Conservation (phyloP, 2,888 invertebrate genomes). For the Dioctria rufipes region DNA sequence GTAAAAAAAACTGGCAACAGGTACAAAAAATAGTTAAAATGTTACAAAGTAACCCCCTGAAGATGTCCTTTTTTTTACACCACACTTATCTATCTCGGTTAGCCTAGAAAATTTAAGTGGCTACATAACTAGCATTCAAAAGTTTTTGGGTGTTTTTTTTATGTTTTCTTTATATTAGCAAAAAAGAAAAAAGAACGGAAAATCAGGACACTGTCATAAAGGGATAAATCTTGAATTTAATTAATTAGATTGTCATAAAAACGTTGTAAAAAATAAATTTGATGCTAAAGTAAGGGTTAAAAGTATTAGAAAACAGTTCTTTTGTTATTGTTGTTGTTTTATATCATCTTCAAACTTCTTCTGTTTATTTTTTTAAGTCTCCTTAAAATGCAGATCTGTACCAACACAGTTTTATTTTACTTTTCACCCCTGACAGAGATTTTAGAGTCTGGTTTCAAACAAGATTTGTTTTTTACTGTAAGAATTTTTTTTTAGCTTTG, state of each 20-base stretch:
- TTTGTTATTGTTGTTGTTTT: not conserved
- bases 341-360: not conserved
- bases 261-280: not conserved
- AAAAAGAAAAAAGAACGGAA: not conserved
- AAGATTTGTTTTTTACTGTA: conserved; percentile 6
- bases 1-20: conserved; percentile 11
- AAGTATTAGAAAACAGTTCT: too few relatives aligned
- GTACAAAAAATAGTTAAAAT: conserved; percentile 33
- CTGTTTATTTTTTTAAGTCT: conserved; percentile 25
- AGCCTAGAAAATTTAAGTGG: conserved; percentile 38
- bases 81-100: conserved; percentile 9
- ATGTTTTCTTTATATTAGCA: not conserved
- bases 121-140: conserved; percentile 2
- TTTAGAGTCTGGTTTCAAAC: conserved; percentile 19
- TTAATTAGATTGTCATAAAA: conserved; percentile 47
- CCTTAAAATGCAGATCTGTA: not conserved
- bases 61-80: not conserved
- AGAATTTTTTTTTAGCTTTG: conserved; percentile 25
- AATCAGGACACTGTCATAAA: not conserved
- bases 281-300: too few relatives aligned
- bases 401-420: too few relatives aligned
- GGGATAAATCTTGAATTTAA: conserved; percentile 44
- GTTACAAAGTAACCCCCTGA: conserved; percentile 19
- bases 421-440: not conserved
- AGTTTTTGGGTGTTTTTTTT: not conserved